Conservation (phyloP, 2,797 vertebrate genomes). For the Mus minutoides region DNA sequence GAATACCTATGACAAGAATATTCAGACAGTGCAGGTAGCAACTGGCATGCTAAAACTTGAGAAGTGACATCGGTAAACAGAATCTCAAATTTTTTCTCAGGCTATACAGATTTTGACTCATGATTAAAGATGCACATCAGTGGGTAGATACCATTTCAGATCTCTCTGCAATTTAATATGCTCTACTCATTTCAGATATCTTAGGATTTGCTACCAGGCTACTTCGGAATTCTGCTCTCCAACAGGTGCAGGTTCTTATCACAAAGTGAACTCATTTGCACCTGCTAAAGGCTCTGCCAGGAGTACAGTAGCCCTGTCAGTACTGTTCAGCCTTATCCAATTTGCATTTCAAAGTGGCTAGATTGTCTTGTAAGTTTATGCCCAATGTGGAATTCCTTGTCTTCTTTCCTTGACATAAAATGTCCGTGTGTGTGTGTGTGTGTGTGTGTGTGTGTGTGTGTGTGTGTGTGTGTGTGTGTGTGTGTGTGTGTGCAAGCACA, state of each 20-base stretch:
- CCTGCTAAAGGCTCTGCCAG: slow-evolving; percentile 73
- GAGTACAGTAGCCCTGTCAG: slow-evolving; percentile 64
- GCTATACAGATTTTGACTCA: neutral
- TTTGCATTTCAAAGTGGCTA: slow-evolving; percentile 83
- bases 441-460: neutral
- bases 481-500: too few species aligned
- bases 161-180: slow-evolving; percentile 48
- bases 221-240: slow-evolving; percentile 65
- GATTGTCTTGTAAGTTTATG: slow-evolving; percentile 83
- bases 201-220: slow-evolving; percentile 48
- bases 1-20: neutral
- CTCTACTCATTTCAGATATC: slow-evolving; percentile 60
- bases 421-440: neutral
- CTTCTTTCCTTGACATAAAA: slow-evolving; percentile 75
- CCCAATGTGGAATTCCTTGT: slow-evolving; percentile 76
- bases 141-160: slow-evolving; percentile 53
- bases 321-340: slow-evolving; percentile 75
- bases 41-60: neutral
- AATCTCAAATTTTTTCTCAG: slow-evolving; percentile 10
- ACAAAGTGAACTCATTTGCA: slow-evolving; percentile 79
- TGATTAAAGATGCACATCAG: slow-evolving; percentile 51
- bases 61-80: slow-evolving; percentile 34
- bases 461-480: too few species aligned
- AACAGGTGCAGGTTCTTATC: slow-evolving; percentile 73
- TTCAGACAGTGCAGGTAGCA: neutral